phyloP scores from a whole-genome alignment of 2,797 vertebrate genomes.

The Gymnocypris eckloni region DNA sequence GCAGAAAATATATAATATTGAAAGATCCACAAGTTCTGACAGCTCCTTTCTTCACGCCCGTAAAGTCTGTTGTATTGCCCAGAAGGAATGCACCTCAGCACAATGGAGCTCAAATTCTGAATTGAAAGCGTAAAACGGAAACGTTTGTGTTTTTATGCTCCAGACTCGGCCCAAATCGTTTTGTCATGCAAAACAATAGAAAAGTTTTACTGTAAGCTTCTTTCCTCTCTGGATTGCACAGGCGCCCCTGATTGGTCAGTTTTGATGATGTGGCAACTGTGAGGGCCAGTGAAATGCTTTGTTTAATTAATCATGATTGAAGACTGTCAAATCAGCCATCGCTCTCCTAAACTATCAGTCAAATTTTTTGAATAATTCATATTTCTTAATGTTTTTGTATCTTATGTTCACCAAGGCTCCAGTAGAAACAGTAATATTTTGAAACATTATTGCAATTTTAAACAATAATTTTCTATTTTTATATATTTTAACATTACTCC shows the following conservation, averaged over 20 bases:
- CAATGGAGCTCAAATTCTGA: slow-evolving; percentile 46
- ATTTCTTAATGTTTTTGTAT: neutral
- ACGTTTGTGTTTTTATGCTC: slow-evolving; percentile 40
- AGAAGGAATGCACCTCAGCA: slow-evolving; percentile 25
- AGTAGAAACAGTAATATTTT: neutral
- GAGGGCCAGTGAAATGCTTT: neutral
- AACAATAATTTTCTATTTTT: neutral
- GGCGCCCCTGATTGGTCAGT: slow-evolving; percentile 9
- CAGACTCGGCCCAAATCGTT: slow-evolving; percentile 49
- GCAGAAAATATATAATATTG: slow-evolving; percentile 62
- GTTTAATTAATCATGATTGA: neutral
- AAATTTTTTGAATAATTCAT: neutral
- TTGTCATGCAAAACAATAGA: slow-evolving; percentile 55
- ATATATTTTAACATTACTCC: neutral
- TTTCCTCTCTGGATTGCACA: slow-evolving; percentile 26
- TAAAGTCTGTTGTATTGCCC: slow-evolving; percentile 50
- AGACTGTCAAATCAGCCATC: neutral
- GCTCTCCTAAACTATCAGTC: neutral
- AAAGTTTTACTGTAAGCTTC: slow-evolving; percentile 24
- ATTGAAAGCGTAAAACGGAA: slow-evolving; percentile 45
- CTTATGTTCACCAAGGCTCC: neutral
- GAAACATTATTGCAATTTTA: neutral
- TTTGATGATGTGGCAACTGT: neutral
- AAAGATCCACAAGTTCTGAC: slow-evolving; percentile 62
- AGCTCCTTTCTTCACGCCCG: slow-evolving; percentile 60